Evolutionary conservation across 1,140 invertebrate species (phyloP).

Genomic region (Leptonema lineaticorne): DNA sequence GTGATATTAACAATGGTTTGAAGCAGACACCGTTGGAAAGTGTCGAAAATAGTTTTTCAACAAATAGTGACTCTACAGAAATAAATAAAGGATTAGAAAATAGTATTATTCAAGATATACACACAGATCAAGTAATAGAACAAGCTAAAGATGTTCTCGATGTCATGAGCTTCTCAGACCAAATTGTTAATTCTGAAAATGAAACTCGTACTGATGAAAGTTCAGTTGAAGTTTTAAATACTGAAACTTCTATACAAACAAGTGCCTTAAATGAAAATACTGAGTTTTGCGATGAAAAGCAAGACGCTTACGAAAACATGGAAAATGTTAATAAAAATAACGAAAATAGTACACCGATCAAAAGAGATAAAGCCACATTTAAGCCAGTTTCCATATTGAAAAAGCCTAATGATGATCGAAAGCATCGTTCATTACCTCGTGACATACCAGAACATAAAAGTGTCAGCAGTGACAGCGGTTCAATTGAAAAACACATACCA

Average conservation of each 20-base stretch:
- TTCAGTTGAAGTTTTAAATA: not conserved
- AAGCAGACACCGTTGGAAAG: not conserved
- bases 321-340: not conserved
- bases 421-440: constrained; percentile 24
- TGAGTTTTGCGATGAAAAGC: not conserved
- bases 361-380: not conserved
- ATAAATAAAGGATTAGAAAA: not conserved
- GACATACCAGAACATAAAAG: constrained; percentile 35
- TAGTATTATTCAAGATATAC: not conserved
- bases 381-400: constrained; percentile 35
- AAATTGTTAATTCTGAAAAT: not conserved
- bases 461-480: constrained; percentile 13
- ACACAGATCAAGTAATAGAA: not conserved
- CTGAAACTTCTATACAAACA: not conserved
- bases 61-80: not conserved
- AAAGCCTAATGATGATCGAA: constrained; percentile 1
- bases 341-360: not conserved
- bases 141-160: constrained; percentile 22
- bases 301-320: not conserved
- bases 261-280: constrained; percentile 21
- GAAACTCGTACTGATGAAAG: not conserved
- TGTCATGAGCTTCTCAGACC: not conserved
- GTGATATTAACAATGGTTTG: not conserved
- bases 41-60: not conserved
- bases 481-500: constrained; percentile 21